Base-by-base conservation (phyloP, 2,113 vertebrate species). In the Sander vitreus region DNA sequence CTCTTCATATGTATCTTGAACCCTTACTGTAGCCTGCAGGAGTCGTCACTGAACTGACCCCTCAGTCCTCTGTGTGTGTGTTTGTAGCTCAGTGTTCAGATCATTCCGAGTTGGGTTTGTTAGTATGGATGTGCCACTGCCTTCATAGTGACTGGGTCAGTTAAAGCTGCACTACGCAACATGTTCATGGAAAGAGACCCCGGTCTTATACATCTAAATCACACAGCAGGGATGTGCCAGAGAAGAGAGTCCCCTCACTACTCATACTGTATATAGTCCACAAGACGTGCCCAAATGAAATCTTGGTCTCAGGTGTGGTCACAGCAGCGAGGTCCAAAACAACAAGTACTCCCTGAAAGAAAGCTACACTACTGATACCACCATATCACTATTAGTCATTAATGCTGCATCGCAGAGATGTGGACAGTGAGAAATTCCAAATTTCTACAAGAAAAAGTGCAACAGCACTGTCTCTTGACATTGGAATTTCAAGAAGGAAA, bases 1-100 rank as follows among this genome's bases (percentile, higher is more conserved):
- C 60, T 67, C 76, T 59, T 59, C 91, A 87, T 89, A 23, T 84
- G 71, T 82, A 76, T 72, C 75, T 67, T 39, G 14, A 80, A 69
- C 84, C 51, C 65, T 76, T 69, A 11, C 39, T 43, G 39, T 64
- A 83, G 81, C 85, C 84, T 78, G 87, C 76, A 83, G 70, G 70
- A 74, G 73, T 84, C 76, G 65, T 25, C 74, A 53, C 73, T 77
- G 70, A 73, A 25, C 25, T 5, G 47, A 63, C 43, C 25, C 76
- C 74, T 30, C 47, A 45, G 66, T 64, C 76, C 30, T 33, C 30
- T 27, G 39, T 27, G 19, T 90, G 75, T 74, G 73, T 80, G 77
- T 83, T 66, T 85, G 58, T 69, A 67, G 84, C 76, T 67, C 78
- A 4, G 62, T 73, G 85, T 81, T 89, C 66, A 50, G 30, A 65